These are phyloP conservation scores for Phrynosoma blainvillii DNA, from an alignment of 2,113 vertebrate genomes.

Conservation along the genomic window DNA sequence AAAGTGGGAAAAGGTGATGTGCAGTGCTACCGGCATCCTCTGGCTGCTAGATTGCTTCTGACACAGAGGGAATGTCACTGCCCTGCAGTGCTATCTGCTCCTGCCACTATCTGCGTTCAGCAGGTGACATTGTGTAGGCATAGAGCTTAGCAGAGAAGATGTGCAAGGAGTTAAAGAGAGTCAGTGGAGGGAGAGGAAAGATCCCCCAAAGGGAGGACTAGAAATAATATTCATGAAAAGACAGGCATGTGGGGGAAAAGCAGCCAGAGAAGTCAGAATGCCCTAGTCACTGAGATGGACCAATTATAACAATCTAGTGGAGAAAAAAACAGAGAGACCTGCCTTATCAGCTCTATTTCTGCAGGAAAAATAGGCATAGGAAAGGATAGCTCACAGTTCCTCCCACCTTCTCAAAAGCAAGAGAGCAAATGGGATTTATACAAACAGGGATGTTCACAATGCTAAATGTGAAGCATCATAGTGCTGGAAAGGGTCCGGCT, in stretches of 20 bases:
- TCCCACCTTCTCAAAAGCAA: fast-evolving
- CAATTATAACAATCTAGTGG: conserved; percentile 39
- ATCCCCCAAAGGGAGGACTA: neutral
- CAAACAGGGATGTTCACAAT: neutral
- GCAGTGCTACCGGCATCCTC: conserved; percentile 51
- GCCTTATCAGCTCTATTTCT: conserved; percentile 45
- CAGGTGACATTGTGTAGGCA: conserved; percentile 47
- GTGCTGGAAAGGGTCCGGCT: neutral
- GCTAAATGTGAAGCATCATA: neutral
- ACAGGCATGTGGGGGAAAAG: neutral
- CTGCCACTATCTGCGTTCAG: conserved; percentile 42
- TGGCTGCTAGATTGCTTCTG: conserved; percentile 50
- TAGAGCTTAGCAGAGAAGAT: conserved; percentile 27
- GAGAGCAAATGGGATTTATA: neutral
- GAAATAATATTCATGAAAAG: conserved; percentile 36
- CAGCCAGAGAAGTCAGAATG: conserved; percentile 41
- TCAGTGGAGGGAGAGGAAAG: neutral
- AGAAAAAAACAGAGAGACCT: conserved; percentile 17
- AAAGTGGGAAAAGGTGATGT: conserved; percentile 52
- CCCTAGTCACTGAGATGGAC: conserved; percentile 56
- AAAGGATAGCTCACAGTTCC: too few species aligned
- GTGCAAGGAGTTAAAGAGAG: conserved; percentile 4
- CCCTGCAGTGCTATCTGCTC: conserved; percentile 59
- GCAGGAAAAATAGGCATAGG: conserved; percentile 7
- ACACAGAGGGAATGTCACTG: conserved; percentile 54